phyloP scores from a whole-genome alignment of 92 coral and sea anemone species.

The Paragorgia papillata region DNA sequence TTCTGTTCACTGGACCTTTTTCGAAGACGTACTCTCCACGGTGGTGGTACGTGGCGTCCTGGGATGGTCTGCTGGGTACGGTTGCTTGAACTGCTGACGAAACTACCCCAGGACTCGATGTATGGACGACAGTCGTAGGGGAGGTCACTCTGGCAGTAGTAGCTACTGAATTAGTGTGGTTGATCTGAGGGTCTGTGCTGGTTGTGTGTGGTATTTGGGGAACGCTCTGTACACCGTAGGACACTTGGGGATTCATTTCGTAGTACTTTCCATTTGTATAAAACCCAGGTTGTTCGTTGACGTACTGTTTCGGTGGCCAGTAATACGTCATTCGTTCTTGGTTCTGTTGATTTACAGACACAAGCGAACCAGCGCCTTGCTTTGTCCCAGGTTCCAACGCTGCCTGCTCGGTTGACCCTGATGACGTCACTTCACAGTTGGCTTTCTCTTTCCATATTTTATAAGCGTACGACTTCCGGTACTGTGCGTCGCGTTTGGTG shows the following conservation, averaged over 20 bases:
- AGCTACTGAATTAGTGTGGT: background rate
- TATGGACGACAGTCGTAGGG: slow-evolving; percentile 1
- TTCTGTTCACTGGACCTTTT: background rate
- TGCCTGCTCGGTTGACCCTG: background rate
- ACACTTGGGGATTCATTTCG: slow-evolving; percentile 28
- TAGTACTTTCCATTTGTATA: slow-evolving; percentile 37
- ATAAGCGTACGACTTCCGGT: slow-evolving; percentile 41
- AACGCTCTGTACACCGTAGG: background rate
- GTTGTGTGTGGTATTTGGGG: slow-evolving; percentile 10
- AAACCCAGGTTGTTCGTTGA: slow-evolving; percentile 13
- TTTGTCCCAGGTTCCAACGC: background rate
- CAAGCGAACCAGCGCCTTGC: background rate
- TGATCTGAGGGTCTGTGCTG: background rate
- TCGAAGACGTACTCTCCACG: background rate
- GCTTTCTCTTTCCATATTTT: slow-evolving; percentile 40
- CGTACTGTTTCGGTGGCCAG: slow-evolving; percentile 19
- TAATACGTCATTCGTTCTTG: slow-evolving; percentile 8
- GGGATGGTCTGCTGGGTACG: background rate
- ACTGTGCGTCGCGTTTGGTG: slow-evolving; percentile 35
- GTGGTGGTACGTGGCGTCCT: background rate
- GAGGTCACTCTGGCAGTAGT: background rate
- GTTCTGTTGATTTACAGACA: slow-evolving; percentile 1
- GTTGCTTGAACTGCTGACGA: background rate
- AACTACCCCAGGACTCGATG: slow-evolving; percentile 4
- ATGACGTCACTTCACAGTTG: background rate